Base-by-base conservation (phyloP, 2,113 vertebrate species). In the Lagopus muta region DNA sequence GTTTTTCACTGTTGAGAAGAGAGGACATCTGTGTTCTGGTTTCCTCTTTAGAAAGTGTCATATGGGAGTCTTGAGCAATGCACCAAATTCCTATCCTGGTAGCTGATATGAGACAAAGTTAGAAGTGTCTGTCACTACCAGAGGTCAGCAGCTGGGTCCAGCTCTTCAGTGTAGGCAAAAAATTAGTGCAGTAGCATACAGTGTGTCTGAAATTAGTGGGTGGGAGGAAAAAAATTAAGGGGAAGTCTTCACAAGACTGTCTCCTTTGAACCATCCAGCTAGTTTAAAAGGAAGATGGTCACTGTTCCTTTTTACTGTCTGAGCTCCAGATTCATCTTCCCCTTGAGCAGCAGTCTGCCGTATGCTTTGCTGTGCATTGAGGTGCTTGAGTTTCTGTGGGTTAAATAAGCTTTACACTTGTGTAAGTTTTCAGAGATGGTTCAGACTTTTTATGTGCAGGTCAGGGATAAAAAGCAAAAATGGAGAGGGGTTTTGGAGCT, bases 181-280 rank as follows among this genome's bases (percentile, higher is more conserved):
- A 42, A 60, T 48, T 45, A 50, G 8, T 74, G 62, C 67, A 54
- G 2, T 0, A 0, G 34, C 71, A 92, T 79, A 67, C 78, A 77
- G 22, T 45, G 61, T 82, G 60, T 92, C 92, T 92, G 88, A 94
- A 95, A 88, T 47, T 25, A 30, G 42, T 70, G 81, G 82, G 50
- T 91, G 50, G 27, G 82, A 64, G 30, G 5, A 10, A 16, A 32
- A 3, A 13, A 87, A 58, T 43, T 43, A 43, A 91, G 54, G 54
- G 54, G 94, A 94, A 93, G 82, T 91, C 82, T 96, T 72, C 40
- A 28, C 32, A 64, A 85, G 54, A 9, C 67, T 67, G 24, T 66
- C 22, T 77, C 50, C 50, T 64, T 74, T 66, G 13, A 36, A 40
- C 57, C 81, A 64, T 4, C 82, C 67, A 43, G 28, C 55, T 50